Evolutionary conservation across 2,113 vertebrate genomes (phyloP).

Genomic region (Hyperoodon ampullatus): DNA sequence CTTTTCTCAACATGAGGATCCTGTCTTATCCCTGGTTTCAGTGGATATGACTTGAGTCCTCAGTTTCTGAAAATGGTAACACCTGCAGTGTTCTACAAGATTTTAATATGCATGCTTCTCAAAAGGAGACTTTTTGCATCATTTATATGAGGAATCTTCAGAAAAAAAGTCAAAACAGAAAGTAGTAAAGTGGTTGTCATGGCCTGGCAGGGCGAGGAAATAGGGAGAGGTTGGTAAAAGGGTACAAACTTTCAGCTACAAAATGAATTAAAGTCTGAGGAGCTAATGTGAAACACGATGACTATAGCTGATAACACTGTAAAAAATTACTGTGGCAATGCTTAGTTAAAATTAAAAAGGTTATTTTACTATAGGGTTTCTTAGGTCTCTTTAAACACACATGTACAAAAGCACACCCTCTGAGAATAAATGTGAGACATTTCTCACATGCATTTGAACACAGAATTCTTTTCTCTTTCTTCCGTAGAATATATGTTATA

Average conservation of each 20-base stretch:
- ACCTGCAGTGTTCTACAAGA: background rate
- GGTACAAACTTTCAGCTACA: background rate
- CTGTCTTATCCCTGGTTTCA: background rate
- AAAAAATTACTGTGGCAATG: background rate
- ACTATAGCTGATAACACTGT: background rate
- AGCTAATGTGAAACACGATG: background rate
- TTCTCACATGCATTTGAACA: background rate
- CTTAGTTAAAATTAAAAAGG: background rate
- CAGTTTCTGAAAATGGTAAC: background rate
- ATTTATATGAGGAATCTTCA: background rate
- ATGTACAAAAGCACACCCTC: background rate
- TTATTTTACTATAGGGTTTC: background rate
- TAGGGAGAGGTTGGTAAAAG: background rate
- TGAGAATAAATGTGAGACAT: background rate
- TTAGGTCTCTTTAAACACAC: background rate
- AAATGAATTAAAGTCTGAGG: background rate
- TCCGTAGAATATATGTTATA: background rate
- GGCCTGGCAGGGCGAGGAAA: background rate
- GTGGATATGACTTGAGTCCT: background rate
- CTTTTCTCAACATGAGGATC: background rate
- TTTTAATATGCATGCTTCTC: background rate
- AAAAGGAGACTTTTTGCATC: background rate
- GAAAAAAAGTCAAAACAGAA: background rate
- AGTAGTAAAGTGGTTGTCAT: background rate
- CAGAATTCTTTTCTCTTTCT: background rate